Base-by-base conservation (phyloP, 2,113 vertebrate genomes). In the Cebidichthys violaceus region DNA sequence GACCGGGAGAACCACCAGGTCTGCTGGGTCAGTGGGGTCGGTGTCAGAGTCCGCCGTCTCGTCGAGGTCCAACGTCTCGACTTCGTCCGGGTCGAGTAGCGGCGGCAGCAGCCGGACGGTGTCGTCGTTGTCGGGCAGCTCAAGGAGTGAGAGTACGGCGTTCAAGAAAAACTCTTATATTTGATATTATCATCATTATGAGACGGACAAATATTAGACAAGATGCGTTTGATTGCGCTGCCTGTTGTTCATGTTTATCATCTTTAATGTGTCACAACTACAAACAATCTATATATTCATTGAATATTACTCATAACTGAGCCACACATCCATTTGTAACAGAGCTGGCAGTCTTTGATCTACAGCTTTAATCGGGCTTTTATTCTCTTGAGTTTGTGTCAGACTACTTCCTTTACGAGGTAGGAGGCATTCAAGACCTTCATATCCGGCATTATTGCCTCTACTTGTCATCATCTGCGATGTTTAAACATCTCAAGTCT, bases 141-240 rank as follows among this genome's bases (percentile, higher is more conserved):
- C 81, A 0, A 59, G 62, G 65, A 90, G 68, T 1, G 77, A 84
- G 55, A 68, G 64, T 0, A 50, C 39, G 5, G 81, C 62, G 0
- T 92, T 93, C 31, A 20, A 77, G 9, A 93, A 87, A 84, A 93
- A 88, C 72, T 81, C 92, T 4, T 94, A 90, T n/a, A 89, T 94
- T 22, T 93, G 45, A 92, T 33, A 33, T 33, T 33, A 6, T 33
- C 33, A 33, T 33, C 33, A 33, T 9, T 4, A 18, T 18, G 22
- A 74, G 35, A 67, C 3, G 8, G 41, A 67, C 37, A 66, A 15
- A 41, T 39, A 14, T 17, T 4, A 35, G 62, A 22, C 4, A 24
- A 61, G 45, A 8, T 50, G 67, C 70, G 3, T 86, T 79, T n/a
- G n/a, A n/a, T 31, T 43, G 37, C 41, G 13, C 14, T 41, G 15